Base-by-base conservation (phyloP, 2,888 invertebrate species). In the Amphimallon solstitiale region DNA sequence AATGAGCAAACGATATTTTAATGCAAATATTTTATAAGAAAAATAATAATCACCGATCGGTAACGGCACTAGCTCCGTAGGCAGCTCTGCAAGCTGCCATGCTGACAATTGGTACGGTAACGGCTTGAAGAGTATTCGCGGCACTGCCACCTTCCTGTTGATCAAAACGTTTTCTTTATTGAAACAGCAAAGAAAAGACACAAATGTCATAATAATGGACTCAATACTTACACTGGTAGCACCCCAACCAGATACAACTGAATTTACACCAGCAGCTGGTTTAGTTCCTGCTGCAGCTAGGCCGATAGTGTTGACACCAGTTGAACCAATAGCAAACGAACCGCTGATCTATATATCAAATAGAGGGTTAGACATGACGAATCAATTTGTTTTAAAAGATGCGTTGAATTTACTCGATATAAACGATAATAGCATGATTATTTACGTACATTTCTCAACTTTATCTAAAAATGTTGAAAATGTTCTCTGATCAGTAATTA, bases 191-290 rank as follows among this genome's bases (percentile, higher is more conserved):
- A 43, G 17, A n/a, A n/a, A n/a, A n/a, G n/a, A n/a, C n/a, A n/a
- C n/a, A n/a, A n/a, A n/a, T n/a, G n/a, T n/a, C n/a, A 14, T 4
- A 43, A 3, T 1, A 43, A 40, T 40, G n/a, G 3, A 7, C 1
- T 21, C 5, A 5, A 21, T 14, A 54, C 63, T 29, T 59, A 59
- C 49, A 60, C 63, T 54, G n/a, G 56, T 62, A 9, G 60, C 43
- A 15, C 71, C 71, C 73, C 73, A 73, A 14, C 73, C 73, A 17
- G 70, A 67, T 3, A 71, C 70, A 6, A 66, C 52, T 6, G 68
- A 45, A 14, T 65, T 52, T 15, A 65, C 65, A 46, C 71, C 73
- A 15, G 60, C 66, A 6, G 51, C 38, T 2, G 71, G 56, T 54
- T 37, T 45, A 29, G 56, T 29, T 19, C 60, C 69, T 14, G 56